Conservation (phyloP, 2,113 vertebrate species). For the Cygnus buccinator region DNA sequence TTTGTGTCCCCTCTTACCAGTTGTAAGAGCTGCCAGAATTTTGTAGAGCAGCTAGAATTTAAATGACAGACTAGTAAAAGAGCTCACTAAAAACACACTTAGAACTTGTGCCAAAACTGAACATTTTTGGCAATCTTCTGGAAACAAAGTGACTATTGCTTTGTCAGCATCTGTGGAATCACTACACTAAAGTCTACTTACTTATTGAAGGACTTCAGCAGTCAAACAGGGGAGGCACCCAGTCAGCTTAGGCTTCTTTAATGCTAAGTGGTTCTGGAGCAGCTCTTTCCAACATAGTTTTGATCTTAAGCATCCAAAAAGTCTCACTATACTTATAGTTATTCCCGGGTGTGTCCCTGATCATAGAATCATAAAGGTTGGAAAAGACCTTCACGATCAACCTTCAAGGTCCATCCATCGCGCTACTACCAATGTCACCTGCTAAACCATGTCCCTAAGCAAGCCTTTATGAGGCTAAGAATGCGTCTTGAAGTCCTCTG, state of each 20-base stretch:
- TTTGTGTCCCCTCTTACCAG: not conserved
- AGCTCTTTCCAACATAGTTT: not conserved
- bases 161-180: not conserved
- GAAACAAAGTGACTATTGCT: not conserved
- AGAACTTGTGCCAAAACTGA: not conserved
- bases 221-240: not conserved
- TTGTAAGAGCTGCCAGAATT: not conserved
- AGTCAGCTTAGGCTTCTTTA: not conserved
- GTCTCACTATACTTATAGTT: not conserved
- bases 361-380: not conserved
- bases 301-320: not conserved
- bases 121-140: not conserved
- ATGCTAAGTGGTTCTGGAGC: not conserved
- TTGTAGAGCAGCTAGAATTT: not conserved
- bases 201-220: not conserved
- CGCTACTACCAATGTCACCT: too few relatives aligned
- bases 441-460: not conserved
- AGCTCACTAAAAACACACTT: not conserved
- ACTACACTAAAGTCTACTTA: not conserved
- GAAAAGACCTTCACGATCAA: too few relatives aligned
- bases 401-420: too few relatives aligned
- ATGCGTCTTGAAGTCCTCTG: not conserved
- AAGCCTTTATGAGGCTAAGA: not conserved
- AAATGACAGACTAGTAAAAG: not conserved
- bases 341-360: not conserved